These are phyloP conservation scores for Zeus faber DNA, from an alignment of 2,113 vertebrate species.

Conservation along the genomic window DNA sequence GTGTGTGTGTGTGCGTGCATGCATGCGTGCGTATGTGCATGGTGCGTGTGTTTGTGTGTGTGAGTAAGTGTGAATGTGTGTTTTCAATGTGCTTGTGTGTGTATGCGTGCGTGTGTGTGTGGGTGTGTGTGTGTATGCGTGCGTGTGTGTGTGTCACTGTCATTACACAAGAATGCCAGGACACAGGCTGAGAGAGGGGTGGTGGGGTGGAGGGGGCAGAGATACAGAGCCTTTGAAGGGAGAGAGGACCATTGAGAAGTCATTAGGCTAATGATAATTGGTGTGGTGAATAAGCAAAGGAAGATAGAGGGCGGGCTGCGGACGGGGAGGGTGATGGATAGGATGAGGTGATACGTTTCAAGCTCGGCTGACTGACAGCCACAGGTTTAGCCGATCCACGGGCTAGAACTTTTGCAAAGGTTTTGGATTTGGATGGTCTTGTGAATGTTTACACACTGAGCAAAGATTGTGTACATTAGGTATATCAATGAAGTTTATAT, in stretches of 20 bases:
- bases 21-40: background rate
- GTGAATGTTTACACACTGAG: background rate
- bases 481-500: background rate
- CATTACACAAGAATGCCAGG: slow-evolving; percentile 44
- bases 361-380: slow-evolving; percentile 55
- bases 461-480: background rate
- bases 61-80: background rate
- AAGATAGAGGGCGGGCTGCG: slow-evolving; percentile 49
- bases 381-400: slow-evolving; percentile 17
- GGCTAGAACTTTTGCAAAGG: background rate
- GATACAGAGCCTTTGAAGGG: slow-evolving; percentile 65
- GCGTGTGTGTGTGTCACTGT: background rate
- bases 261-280: slow-evolving; percentile 76
- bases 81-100: background rate
- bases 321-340: slow-evolving; percentile 41
- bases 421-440: background rate
- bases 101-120: slow-evolving; percentile 2
- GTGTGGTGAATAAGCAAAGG: slow-evolving; percentile 68
- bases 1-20: background rate
- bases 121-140: slow-evolving; percentile 1
- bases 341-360: slow-evolving; percentile 39
- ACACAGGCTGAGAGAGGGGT: slow-evolving; percentile 49
- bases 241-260: slow-evolving; percentile 65
- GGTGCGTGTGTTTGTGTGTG: background rate
- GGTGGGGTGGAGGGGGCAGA: slow-evolving; percentile 47